A percentile compares a stretch with the other conserved stretches of the same genome.
Conservation (phyloP, 2,888 invertebrate species). For the Scaptomyza polygonia region DNA sequence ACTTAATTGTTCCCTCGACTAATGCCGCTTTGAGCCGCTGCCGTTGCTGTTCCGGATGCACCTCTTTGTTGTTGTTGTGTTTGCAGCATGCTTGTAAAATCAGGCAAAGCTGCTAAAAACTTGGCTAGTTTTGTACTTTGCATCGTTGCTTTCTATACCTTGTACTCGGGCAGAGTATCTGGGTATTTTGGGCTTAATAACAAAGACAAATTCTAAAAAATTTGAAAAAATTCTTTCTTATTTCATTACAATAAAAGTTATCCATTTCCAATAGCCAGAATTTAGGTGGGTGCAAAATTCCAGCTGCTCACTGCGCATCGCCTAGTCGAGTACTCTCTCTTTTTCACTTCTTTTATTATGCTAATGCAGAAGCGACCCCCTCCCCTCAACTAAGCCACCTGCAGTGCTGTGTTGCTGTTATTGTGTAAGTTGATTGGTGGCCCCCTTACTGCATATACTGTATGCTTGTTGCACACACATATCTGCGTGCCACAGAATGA, state of each 20-base stretch:
- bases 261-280: neutral
- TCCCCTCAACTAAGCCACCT: neutral
- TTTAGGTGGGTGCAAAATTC: neutral
- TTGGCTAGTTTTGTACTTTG: slow-evolving; percentile 39
- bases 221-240: neutral
- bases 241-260: neutral
- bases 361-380: slow-evolving; percentile 52
- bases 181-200: slow-evolving; percentile 3
- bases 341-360: slow-evolving; percentile 55
- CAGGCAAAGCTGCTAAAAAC: slow-evolving; percentile 68
- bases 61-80: slow-evolving; percentile 44
- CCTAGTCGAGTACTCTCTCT: slow-evolving; percentile 12
- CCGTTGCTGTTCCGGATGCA: slow-evolving; percentile 7
- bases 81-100: slow-evolving; percentile 62
- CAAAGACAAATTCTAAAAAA: neutral
- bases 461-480: slow-evolving; percentile 22
- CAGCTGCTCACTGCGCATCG: neutral
- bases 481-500: slow-evolving; percentile 12
- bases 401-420: too few relatives aligned
- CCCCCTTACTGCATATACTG: slow-evolving; percentile 13
- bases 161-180: neutral
- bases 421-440: slow-evolving; percentile 46
- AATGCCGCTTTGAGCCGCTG: slow-evolving; percentile 36
- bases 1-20: slow-evolving; percentile 71
- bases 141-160: slow-evolving; percentile 33